These are phyloP conservation scores for Eueremaeus valkanovi DNA, from an alignment of 2,888 invertebrate species.

Conservation along the genomic window DNA sequence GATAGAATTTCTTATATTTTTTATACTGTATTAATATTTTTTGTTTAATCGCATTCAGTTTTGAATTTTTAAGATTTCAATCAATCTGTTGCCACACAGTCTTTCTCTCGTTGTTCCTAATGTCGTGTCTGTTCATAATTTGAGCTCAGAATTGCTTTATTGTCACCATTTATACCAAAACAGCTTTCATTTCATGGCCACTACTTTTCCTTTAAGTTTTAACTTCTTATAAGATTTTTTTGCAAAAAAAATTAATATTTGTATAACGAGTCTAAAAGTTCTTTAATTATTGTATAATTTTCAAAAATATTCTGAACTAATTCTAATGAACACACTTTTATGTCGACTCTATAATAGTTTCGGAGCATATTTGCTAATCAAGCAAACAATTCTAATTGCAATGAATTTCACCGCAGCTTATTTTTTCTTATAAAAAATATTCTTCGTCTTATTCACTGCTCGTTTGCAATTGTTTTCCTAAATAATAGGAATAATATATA, in stretches of 20 bases:
- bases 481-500: too few species aligned
- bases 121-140: slow-evolving; percentile 6
- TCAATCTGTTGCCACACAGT: neutral
- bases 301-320: slow-evolving; percentile 8
- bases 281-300: neutral
- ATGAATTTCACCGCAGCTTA: too few species aligned
- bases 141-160: neutral
- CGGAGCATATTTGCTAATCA: neutral
- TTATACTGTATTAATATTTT: neutral
- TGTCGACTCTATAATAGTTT: neutral
- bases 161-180: slow-evolving; percentile 5
- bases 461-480: too few species aligned
- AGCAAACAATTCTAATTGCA: too few species aligned
- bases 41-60: neutral
- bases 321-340: neutral
- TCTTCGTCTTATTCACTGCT: too few species aligned
- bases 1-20: neutral
- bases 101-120: neutral
- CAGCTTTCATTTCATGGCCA: neutral
- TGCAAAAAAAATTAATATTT: neutral
- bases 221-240: neutral
- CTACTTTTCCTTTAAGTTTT: neutral
- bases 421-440: too few species aligned
- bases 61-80: neutral
- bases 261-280: neutral